These are phyloP conservation scores for Trichogramma pretiosum DNA, from an alignment of 1,140 invertebrate genomes.

Conservation along the genomic window DNA sequence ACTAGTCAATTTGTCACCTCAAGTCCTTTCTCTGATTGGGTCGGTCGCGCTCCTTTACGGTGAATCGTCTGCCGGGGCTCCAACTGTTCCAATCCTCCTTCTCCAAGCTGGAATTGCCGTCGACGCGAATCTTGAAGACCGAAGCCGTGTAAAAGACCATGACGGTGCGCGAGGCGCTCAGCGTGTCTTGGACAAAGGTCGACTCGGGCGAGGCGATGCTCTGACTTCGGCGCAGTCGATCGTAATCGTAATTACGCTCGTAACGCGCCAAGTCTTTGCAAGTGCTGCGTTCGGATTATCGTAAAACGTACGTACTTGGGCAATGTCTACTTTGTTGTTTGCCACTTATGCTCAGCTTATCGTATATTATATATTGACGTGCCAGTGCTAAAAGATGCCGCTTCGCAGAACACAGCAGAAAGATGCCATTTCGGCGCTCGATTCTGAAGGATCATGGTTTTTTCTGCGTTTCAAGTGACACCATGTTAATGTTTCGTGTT, in stretches of 20 bases:
- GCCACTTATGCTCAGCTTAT: too few species aligned
- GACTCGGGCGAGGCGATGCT: neutral
- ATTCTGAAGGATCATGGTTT: too few species aligned
- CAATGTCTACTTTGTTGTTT: too few species aligned
- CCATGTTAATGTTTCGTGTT: too few species aligned
- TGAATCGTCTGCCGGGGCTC: constrained; percentile 23
- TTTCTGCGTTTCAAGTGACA: too few species aligned
- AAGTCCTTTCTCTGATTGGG: constrained; percentile 3
- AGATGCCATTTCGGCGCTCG: too few species aligned
- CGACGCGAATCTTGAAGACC: constrained; percentile 36
- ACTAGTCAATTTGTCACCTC: too few species aligned
- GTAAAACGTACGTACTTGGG: neutral
- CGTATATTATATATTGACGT: too few species aligned
- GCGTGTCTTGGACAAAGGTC: constrained; percentile 1
- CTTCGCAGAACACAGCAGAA: too few species aligned
- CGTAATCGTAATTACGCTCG: constrained; percentile 5
- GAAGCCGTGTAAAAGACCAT: constrained; percentile 30
- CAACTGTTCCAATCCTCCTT: constrained; percentile 34
- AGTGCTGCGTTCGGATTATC: constrained; percentile 1
- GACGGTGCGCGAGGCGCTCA: neutral
- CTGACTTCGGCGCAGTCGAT: constrained; percentile 23
- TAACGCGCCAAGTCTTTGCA: constrained; percentile 1
- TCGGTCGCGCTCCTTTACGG: neutral
- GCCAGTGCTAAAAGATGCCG: too few species aligned
- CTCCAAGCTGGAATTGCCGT: constrained; percentile 35